Base-by-base conservation (phyloP, 1,140 invertebrate genomes). In the Leptopilina boulardi region DNA sequence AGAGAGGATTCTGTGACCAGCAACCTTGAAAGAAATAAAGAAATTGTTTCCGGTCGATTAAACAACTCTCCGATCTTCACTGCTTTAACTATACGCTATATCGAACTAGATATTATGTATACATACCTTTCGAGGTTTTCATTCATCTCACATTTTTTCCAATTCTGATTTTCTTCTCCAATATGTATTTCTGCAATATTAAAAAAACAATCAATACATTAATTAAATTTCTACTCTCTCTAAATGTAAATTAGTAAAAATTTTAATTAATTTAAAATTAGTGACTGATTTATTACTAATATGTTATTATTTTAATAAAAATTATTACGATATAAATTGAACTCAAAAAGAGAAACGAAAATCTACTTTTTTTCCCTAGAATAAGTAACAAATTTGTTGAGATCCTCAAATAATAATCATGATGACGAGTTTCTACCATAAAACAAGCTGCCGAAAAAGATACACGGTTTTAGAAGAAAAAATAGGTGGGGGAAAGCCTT, bases 1-100 rank as follows among this genome's bases (percentile, higher is more conserved):
- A 72, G 47, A 26, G 2, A 51, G 11, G 18, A 54, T 47, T 38
- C 23, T 51, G 13, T 51, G 66, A 26, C 38, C 76, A 77, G 41
- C 51, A 74, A 74, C 8, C 38, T 70, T 59, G 30, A 74, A 54
- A 19, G 71, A 74, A 77, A 77, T 77, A 77, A 77, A 77, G 71
- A 77, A 77, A 77, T 77, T 77, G 71, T 47, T 73, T 74, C 41
- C 54, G 26, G 72, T 73, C 44, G 71, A 74, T 44, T 74, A 71
- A 77, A 74, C 30, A 59, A 19, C 70, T 71, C 15, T 47, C 59
- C 56, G 15, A 42, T 56, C 30, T 71, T 34, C 66, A 47, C 23
- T 70, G 51, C 71, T 74, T 56, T 73, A 66, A 42, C 13, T 74
- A n/a, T 42, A 34, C 59, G 74, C 74, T 75, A 44, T 75, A 66